phyloP scores from a whole-genome alignment of 2,888 invertebrate genomes.

The Lepidocyrtinus sp. region DNA sequence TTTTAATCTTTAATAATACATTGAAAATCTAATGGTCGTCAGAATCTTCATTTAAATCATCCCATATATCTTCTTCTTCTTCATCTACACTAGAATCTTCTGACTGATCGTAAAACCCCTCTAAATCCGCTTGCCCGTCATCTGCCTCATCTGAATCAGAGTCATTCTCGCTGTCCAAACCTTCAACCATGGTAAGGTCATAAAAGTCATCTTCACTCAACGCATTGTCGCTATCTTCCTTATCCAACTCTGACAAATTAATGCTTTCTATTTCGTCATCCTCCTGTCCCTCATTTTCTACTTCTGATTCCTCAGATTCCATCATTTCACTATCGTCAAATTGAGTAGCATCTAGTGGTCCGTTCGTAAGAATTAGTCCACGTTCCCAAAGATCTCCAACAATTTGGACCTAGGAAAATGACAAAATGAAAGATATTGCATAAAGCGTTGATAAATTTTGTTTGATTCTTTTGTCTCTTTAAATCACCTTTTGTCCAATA shows the following conservation, averaged over 20 bases:
- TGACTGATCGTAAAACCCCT: constrained; percentile 28
- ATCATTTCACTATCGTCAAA: constrained; percentile 7
- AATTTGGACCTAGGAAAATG: constrained; percentile 74
- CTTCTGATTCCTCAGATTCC: constrained; percentile 34
- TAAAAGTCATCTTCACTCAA: constrained; percentile 40
- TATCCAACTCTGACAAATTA: constrained; percentile 33
- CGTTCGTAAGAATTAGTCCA: constrained; percentile 83
- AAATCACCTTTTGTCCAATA: constrained; percentile 78
- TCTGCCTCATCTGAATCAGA: constrained; percentile 14
- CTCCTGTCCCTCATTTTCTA: constrained; percentile 28
- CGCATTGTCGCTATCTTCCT: constrained; percentile 22
- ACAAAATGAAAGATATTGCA: constrained; percentile 17
- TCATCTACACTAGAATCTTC: constrained; percentile 29
- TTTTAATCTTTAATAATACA: no score
- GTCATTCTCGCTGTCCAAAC: background rate
- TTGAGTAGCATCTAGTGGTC: constrained; percentile 77
- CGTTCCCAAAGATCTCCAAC: constrained; percentile 86
- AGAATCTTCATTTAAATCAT: constrained; percentile 24
- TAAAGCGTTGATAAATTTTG: background rate
- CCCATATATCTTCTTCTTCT: constrained; percentile 21
- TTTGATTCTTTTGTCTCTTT: background rate
- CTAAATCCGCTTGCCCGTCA: constrained; percentile 28
- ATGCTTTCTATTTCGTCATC: constrained; percentile 43
- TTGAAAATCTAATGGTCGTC: no score
- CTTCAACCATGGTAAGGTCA: constrained; percentile 29